These are phyloP conservation scores for Corvus cornix DNA, from an alignment of 2,113 vertebrate species.

Conservation along the genomic window DNA sequence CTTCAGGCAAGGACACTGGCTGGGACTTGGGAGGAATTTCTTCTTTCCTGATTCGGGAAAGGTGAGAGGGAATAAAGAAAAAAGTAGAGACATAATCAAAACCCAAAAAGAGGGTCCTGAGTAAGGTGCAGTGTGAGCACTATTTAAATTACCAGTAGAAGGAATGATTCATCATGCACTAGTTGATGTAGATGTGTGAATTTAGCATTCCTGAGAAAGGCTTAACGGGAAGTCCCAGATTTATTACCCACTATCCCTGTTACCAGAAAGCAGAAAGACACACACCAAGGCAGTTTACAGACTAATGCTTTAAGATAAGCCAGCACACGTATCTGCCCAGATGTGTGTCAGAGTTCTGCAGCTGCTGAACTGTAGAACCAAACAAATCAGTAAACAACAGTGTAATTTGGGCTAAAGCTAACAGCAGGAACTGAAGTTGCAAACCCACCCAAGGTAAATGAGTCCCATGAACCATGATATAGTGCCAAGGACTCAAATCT, in stretches of 20 bases:
- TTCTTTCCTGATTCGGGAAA: constrained; percentile 82
- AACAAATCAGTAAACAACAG: background rate
- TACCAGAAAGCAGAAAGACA: background rate
- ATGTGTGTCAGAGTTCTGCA: background rate
- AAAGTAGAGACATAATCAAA: background rate
- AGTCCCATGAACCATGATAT: background rate
- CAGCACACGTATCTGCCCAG: background rate
- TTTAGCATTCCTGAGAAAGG: background rate
- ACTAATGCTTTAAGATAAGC: background rate
- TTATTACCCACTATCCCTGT: background rate
- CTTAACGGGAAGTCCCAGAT: background rate
- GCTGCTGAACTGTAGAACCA: background rate
- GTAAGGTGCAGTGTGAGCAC: background rate
- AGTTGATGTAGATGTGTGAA: background rate
- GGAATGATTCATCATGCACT: background rate
- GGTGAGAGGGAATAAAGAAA: background rate
- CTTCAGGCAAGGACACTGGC: constrained; percentile 92
- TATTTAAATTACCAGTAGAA: background rate
- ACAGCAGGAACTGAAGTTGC: background rate
- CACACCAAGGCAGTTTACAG: background rate
- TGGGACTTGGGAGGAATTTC: constrained; percentile 95
- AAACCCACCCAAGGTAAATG: background rate
- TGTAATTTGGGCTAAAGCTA: background rate
- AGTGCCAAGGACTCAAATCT: background rate
- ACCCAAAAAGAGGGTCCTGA: background rate